Percentiles rank a stretch among this genome's conserved stretches.
Conservation (phyloP, 2,888 invertebrate genomes). For the Cybosia mesomella region DNA sequence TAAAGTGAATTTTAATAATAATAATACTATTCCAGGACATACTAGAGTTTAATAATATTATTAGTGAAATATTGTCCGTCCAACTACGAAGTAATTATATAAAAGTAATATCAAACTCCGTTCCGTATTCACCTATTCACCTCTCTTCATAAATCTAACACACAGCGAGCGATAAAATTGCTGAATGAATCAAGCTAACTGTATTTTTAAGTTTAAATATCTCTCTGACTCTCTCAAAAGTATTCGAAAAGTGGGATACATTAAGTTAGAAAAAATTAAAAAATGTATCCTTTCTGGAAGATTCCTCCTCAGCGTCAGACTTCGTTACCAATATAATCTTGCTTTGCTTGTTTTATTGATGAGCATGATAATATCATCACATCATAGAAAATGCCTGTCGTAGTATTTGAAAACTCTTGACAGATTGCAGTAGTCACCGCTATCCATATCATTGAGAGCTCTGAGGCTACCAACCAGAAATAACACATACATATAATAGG, state of each 20-base stretch:
- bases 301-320: no score
- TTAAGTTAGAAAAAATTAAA: neutral
- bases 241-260: neutral
- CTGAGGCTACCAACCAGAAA: no score
- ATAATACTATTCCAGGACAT: conserved; percentile 40
- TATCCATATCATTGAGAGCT: no score
- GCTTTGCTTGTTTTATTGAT: no score
- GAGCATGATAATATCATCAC: no score
- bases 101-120: conserved; percentile 45
- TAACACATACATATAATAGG: no score
- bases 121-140: conserved; percentile 39
- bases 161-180: conserved; percentile 38
- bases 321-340: no score
- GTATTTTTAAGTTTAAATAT: conserved; percentile 22
- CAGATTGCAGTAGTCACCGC: no score
- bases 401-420: no score
- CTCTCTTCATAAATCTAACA: conserved; percentile 41
- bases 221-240: neutral
- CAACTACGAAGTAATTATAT: conserved; percentile 48
- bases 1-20: no score
- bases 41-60: conserved; percentile 54
- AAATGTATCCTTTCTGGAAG: no score
- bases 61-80: conserved; percentile 56
- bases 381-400: no score
- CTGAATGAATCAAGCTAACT: conserved; percentile 40